Conservation (phyloP, 2,797 vertebrate species). For the Danionella dracula region DNA sequence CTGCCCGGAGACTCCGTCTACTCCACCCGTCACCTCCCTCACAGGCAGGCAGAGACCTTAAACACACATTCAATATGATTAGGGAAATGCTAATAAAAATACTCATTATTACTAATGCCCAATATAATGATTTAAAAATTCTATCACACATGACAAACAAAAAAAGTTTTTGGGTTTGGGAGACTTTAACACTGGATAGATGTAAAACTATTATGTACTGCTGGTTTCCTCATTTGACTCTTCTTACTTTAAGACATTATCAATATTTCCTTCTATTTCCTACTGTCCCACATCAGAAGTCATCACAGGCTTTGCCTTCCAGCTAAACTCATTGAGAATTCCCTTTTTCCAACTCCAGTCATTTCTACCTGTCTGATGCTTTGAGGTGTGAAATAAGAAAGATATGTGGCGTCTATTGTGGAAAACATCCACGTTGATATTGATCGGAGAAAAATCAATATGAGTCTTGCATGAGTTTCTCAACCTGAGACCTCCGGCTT, state of each 20-base stretch:
- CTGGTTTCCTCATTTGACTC: not conserved
- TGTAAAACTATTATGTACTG: too few species aligned
- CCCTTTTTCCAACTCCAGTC: not conserved
- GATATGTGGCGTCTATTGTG: conserved; percentile 14
- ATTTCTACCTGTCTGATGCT: conserved; percentile 11
- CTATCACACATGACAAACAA: too few species aligned
- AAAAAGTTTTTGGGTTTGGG: too few species aligned
- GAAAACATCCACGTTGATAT: conserved; percentile 32
- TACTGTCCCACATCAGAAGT: not conserved
- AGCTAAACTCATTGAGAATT: not conserved
- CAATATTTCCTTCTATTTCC: not conserved
- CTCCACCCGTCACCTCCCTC: too few species aligned
- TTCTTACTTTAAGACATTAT: not conserved
- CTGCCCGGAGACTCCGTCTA: too few species aligned
- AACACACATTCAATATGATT: too few species aligned
- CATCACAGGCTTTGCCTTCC: not conserved
- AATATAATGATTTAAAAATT: too few species aligned
- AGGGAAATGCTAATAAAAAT: too few species aligned
- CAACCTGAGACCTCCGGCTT: not conserved
- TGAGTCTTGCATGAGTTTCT: conserved; percentile 16
- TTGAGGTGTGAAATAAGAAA: conserved; percentile 25
- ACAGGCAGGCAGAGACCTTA: too few species aligned
- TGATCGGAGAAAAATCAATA: conserved; percentile 27
- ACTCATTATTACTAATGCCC: too few species aligned
- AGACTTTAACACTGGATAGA: too few species aligned